Base-by-base conservation (phyloP, 2,888 invertebrate genomes). In the Julus scandinavius region DNA sequence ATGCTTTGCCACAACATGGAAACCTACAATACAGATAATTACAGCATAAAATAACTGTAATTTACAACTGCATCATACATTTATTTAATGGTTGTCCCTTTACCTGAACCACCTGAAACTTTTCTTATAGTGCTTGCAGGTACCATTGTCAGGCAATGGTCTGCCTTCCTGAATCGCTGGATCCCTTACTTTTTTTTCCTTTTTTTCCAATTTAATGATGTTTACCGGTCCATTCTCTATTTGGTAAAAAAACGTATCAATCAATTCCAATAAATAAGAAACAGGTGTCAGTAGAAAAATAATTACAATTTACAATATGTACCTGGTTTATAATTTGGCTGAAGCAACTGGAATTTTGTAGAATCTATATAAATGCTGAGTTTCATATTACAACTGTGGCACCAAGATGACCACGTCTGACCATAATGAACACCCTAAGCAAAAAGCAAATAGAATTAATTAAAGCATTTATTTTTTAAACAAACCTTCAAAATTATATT, bases 101-200 rank as follows among this genome's bases (percentile, higher is more conserved):
- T 54, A 92, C 92, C 93, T 92, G 86, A 93, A 91, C 93, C 93
- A 93, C 17, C 93, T 91, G 90, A 91, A 93, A 90, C 93, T 93
- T 90, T 93, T 93, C 91, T 92, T 93, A 91, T 92, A 93, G 90
- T 93, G 93, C 89, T 92, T 92, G 90, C 93, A 93, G 11, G 92
- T 91, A 45, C 93, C 93, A 88, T 91, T 90, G 29, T 91, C 91
- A 5, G 93, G 93, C 83, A 93, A 91, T 0, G 93, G 92, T 85
- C 91, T 91, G 3, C 93, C 93, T 87, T 92, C 91, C 88, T 92
- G 91, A 41, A 93, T 92, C 17, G 91, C 91, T n/a, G 92, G 92
- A 89, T 92, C 92, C 86, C 91, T 91, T 11, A 88, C 89, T 83
- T 89, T 89, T 41, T 89, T 89, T 38, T 88, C 89, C 54, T 87